Evolutionary conservation across 1,140 invertebrate species (phyloP).

Genomic region (Camponotus pennsylvanicus): DNA sequence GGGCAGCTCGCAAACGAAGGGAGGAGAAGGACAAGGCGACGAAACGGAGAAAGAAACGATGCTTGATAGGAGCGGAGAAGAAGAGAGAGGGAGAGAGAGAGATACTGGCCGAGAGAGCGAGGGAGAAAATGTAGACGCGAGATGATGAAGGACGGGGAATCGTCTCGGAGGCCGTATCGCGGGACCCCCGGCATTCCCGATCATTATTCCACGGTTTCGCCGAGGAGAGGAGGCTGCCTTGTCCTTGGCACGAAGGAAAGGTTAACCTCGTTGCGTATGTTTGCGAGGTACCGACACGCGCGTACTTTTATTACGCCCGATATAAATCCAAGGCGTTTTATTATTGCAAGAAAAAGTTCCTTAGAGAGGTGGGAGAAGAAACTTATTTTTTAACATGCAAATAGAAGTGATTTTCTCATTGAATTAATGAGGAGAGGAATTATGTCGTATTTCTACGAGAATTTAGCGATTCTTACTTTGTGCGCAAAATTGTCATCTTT

Average conservation of each 20-base stretch:
- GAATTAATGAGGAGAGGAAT: background rate
- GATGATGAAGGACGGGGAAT: conserved; percentile 77
- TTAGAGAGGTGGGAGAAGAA: background rate
- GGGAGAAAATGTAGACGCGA: conserved; percentile 69
- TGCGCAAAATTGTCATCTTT: conserved; percentile 88
- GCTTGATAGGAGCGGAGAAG: background rate
- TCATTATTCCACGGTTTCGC: conserved; percentile 81
- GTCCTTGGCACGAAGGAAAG: conserved; percentile 79
- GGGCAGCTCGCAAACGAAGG: conserved; percentile 2
- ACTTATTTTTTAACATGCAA: background rate
- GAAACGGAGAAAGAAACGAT: conserved; percentile 40
- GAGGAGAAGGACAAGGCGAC: conserved; percentile 35
- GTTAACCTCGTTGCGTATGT: conserved; percentile 74
- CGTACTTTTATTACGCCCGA: background rate
- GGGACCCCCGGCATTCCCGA: conserved; percentile 80
- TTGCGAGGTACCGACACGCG: background rate
- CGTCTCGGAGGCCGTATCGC: conserved; percentile 78
- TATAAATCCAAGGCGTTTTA: background rate
- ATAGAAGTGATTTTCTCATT: background rate
- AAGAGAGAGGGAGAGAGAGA: conserved; percentile 58
- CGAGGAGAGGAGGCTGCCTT: conserved; percentile 72
- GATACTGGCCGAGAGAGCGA: background rate
- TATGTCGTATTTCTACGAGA: background rate
- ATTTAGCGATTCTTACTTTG: conserved; percentile 85
- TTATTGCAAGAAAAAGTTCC: no score